These are phyloP conservation scores for Dicycla oo DNA, from an alignment of 2,888 invertebrate genomes.

Conservation along the genomic window DNA sequence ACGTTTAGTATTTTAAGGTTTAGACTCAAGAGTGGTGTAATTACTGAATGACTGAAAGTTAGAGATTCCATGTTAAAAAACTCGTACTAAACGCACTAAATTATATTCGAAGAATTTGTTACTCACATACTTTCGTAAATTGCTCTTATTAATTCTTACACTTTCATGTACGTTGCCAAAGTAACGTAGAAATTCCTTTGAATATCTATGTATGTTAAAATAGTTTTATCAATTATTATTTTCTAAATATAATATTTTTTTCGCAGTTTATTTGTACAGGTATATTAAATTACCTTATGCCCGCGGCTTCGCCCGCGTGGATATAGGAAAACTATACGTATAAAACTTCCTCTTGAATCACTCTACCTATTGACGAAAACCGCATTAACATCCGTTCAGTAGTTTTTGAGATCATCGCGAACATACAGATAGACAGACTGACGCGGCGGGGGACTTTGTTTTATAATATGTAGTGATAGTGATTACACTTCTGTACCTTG, in stretches of 20 bases:
- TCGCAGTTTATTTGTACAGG: no score
- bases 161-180: conserved; percentile 15
- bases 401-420: no score
- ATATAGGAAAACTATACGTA: no score
- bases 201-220: not conserved
- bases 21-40: not conserved
- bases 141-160: not conserved
- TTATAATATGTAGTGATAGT: no score
- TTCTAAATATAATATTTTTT: not conserved
- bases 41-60: not conserved
- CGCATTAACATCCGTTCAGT: no score
- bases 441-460: no score
- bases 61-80: not conserved
- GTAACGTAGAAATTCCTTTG: not conserved
- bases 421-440: no score
- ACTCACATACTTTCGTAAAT: conserved; percentile 5
- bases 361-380: no score
- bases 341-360: no score
- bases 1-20: not conserved
- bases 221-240: conserved; percentile 8
- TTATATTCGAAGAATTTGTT: not conserved
- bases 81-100: not conserved
- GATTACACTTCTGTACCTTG: conserved; percentile 6
- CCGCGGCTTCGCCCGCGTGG: no score
- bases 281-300: no score